phyloP scores from a whole-genome alignment of 2,888 invertebrate genomes.

The Panorpa germanica region DNA sequence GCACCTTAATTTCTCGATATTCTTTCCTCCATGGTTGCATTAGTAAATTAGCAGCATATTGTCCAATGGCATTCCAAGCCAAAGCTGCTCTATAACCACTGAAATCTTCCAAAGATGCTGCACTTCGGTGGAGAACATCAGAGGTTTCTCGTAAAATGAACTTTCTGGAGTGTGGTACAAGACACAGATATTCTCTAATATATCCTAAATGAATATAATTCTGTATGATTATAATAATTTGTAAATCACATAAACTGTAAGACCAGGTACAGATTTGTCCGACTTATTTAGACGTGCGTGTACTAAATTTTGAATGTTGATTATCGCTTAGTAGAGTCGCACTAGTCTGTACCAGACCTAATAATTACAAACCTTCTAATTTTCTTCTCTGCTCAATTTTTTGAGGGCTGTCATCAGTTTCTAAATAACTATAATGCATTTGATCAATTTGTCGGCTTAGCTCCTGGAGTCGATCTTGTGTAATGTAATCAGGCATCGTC shows the following conservation, averaged over 20 bases:
- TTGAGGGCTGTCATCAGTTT: slow-evolving; percentile 60
- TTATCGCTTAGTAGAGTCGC: slow-evolving; percentile 1
- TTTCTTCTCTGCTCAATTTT: slow-evolving; percentile 58
- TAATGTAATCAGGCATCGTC: slow-evolving; percentile 29
- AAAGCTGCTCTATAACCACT: slow-evolving; percentile 63
- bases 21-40: slow-evolving; percentile 82
- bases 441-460: slow-evolving; percentile 56
- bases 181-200: slow-evolving; percentile 56
- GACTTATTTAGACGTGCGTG: background rate
- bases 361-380: slow-evolving; percentile 41
- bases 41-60: slow-evolving; percentile 70
- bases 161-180: slow-evolving; percentile 62
- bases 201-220: slow-evolving; percentile 30
- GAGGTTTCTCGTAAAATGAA: slow-evolving; percentile 58
- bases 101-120: slow-evolving; percentile 48
- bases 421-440: slow-evolving; percentile 59
- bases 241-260: slow-evolving; percentile 6
- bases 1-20: slow-evolving; percentile 65
- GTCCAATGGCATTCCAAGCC: slow-evolving; percentile 69
- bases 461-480: slow-evolving; percentile 38
- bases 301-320: background rate
- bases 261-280: too few species aligned
- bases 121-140: slow-evolving; percentile 54
- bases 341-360: too few species aligned
- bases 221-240: background rate